These are phyloP conservation scores for Beroe forskalii DNA, from an alignment of 37 sponge, comb jelly and placozoan species.

Conservation along the genomic window DNA sequence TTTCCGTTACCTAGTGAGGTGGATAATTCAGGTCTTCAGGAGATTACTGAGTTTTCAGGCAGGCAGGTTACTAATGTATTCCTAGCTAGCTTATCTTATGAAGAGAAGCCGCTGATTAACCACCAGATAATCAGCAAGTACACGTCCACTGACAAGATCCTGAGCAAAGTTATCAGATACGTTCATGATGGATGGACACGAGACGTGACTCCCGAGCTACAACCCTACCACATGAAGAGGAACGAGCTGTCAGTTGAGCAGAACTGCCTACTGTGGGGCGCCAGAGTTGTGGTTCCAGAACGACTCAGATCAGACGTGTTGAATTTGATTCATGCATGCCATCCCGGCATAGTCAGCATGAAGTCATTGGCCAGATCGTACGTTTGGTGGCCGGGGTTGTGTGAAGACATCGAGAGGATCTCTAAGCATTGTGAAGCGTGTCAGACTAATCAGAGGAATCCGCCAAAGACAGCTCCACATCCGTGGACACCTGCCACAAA, in stretches of 20 bases:
- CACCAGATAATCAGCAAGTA: too few relatives aligned
- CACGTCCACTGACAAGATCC: not conserved
- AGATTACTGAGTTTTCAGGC: not conserved
- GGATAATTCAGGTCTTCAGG: not conserved
- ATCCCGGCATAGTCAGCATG: conserved; percentile 70
- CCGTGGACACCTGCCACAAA: not conserved
- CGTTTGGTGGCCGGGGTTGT: conserved; percentile 66
- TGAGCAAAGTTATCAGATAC: not conserved
- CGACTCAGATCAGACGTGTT: conserved; percentile 2
- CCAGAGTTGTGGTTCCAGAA: conserved; percentile 67
- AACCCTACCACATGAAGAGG: conserved; percentile 16
- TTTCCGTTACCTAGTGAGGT: not conserved
- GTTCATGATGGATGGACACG: not conserved
- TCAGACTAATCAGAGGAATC: not conserved
- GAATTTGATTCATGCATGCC: conserved; percentile 34
- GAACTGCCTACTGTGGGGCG: conserved; percentile 70
- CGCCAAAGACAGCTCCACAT: not conserved
- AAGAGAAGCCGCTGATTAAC: not conserved
- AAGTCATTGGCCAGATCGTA: conserved; percentile 62
- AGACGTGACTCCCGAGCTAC: not conserved
- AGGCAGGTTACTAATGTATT: not conserved
- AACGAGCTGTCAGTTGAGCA: conserved; percentile 66
- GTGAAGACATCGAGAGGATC: not conserved
- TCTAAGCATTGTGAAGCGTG: not conserved
- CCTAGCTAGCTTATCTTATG: not conserved